These are phyloP conservation scores for Drosophila kurseongensis DNA, from an alignment of 1,140 invertebrate species.

Conservation along the genomic window DNA sequence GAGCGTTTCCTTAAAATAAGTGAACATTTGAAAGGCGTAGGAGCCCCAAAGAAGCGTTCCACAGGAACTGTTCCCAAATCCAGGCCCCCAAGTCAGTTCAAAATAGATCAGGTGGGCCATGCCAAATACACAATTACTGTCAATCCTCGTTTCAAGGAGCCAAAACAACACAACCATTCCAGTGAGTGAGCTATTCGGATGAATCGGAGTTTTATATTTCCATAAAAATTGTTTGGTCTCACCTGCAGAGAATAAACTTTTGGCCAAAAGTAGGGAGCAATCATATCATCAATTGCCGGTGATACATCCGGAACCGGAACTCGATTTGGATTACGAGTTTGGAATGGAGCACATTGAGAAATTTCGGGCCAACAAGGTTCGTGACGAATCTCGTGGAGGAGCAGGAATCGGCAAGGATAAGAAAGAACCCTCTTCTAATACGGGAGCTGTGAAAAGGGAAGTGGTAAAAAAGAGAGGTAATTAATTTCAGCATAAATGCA, in stretches of 20 bases:
- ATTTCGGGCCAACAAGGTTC: conserved; percentile 34
- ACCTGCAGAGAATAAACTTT: conserved; percentile 14
- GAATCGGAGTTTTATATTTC: background rate
- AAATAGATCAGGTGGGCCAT: background rate
- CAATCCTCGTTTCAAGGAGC: background rate
- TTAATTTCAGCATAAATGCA: too few species aligned
- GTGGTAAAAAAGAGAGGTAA: too few species aligned
- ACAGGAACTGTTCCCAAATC: conserved; percentile 47
- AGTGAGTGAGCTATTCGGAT: conserved; percentile 5
- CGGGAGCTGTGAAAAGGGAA: background rate
- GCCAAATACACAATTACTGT: conserved; percentile 1
- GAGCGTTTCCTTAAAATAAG: background rate
- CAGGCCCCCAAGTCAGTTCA: background rate
- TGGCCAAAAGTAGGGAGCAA: background rate
- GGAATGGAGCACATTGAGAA: conserved; percentile 54
- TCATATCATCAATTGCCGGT: background rate
- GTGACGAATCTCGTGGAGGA: background rate
- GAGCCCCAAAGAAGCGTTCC: background rate
- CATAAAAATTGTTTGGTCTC: background rate
- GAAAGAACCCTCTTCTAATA: background rate
- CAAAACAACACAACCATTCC: background rate
- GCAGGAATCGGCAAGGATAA: background rate
- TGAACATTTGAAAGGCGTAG: background rate
- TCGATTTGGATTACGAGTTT: conserved; percentile 56
- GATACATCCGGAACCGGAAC: conserved; percentile 5